phyloP scores from a whole-genome alignment of 2,113 vertebrate species.

The Conger conger region DNA sequence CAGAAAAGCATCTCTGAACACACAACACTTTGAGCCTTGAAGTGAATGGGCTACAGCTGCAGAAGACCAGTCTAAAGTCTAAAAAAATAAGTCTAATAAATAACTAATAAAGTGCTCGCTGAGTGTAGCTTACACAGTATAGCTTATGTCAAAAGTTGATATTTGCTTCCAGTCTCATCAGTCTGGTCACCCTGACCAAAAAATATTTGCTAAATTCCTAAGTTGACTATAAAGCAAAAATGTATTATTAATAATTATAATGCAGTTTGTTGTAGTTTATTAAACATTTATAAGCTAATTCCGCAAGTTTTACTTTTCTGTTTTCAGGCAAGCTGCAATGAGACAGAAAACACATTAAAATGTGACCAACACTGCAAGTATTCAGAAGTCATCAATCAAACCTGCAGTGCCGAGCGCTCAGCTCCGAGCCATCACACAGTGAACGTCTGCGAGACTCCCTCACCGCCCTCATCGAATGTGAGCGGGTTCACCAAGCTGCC shows the following conservation, averaged over 20 bases:
- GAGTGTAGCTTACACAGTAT: too few relatives aligned
- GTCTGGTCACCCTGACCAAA: too few relatives aligned
- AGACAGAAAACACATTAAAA: conserved; percentile 16
- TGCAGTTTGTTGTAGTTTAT: background rate
- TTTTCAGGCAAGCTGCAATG: background rate
- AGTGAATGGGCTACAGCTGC: too few relatives aligned
- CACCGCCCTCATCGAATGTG: background rate
- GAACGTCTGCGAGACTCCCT: background rate
- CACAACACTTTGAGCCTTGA: too few relatives aligned
- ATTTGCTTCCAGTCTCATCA: too few relatives aligned
- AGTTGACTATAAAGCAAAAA: background rate
- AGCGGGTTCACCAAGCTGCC: background rate
- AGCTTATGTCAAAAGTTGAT: too few relatives aligned
- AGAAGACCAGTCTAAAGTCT: too few relatives aligned
- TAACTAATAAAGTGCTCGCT: too few relatives aligned
- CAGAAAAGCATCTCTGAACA: too few relatives aligned
- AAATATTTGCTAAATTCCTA: too few relatives aligned
- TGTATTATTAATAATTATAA: background rate
- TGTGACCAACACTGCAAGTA: background rate
- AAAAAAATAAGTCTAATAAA: too few relatives aligned
- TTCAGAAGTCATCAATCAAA: conserved; percentile 14
- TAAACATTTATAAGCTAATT: background rate
- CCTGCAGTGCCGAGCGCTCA: background rate
- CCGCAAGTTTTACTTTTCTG: background rate
- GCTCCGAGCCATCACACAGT: background rate